Evolutionary conservation across 2,888 invertebrate species (phyloP).

Genomic region (Andricus curvator): DNA sequence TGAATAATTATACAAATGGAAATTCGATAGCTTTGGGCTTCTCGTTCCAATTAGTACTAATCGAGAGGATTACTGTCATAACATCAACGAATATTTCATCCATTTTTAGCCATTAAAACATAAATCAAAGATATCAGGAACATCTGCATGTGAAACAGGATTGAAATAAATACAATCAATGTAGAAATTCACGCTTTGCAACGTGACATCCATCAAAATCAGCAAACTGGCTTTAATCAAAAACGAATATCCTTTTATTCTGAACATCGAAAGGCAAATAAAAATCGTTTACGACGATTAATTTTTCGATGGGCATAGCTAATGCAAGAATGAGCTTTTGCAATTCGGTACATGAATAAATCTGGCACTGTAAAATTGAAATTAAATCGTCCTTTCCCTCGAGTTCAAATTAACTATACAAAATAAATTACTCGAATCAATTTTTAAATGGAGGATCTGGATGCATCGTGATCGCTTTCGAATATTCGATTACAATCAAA

Average conservation of each 20-base stretch:
- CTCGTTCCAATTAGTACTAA: background rate
- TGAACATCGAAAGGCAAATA: background rate
- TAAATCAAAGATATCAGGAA: conserved; percentile 1
- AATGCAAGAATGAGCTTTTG: background rate
- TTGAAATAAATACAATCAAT: background rate
- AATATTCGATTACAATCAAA: background rate
- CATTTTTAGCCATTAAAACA: background rate
- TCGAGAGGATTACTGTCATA: background rate
- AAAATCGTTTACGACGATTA: background rate
- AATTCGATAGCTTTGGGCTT: background rate
- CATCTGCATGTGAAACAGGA: background rate
- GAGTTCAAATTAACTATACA: background rate
- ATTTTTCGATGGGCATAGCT: background rate
- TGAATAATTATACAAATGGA: background rate
- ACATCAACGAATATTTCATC: background rate
- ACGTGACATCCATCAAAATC: background rate
- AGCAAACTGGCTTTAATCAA: background rate
- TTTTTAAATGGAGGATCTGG: background rate
- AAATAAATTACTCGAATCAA: background rate
- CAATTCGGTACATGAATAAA: background rate
- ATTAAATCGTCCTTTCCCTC: background rate
- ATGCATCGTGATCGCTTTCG: background rate
- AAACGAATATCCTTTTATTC: background rate
- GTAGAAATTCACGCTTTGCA: background rate
- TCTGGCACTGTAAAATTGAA: background rate